phyloP scores from a whole-genome alignment of 2,113 vertebrate species.

The Macroglossus sobrinus region DNA sequence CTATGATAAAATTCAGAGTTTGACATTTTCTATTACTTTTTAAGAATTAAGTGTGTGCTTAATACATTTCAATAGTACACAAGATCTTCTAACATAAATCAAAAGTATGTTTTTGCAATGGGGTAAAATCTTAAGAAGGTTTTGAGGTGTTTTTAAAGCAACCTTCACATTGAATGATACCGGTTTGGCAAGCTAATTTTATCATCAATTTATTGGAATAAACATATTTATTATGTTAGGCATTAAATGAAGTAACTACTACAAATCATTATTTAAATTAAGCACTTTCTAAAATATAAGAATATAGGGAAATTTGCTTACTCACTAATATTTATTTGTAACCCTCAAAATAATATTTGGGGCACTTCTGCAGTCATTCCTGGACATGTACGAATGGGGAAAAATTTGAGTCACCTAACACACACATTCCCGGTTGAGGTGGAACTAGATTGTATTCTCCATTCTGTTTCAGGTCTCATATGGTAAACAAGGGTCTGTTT shows the following conservation, averaged over 20 bases:
- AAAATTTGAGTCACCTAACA: neutral
- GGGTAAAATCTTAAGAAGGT: slow-evolving; percentile 60
- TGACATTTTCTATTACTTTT: slow-evolving; percentile 43
- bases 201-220: neutral
- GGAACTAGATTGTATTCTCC: accelerated
- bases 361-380: neutral
- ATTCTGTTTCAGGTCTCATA: neutral
- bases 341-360: neutral
- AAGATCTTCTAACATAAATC: slow-evolving; percentile 37
- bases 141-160: slow-evolving; percentile 66
- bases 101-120: slow-evolving; percentile 35
- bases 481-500: neutral
- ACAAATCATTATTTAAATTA: neutral
- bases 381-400: accelerated
- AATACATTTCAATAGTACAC: neutral
- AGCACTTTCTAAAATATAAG: slow-evolving; percentile 1
- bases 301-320: neutral
- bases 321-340: neutral
- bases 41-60: slow-evolving; percentile 46
- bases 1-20: slow-evolving; percentile 14
- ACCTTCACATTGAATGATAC: slow-evolving; percentile 69
- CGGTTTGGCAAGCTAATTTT: slow-evolving; percentile 52
- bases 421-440: accelerated
- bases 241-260: neutral
- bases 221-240: neutral